Base-by-base conservation (phyloP, 2,888 invertebrate genomes). In the Chymomyza procnemis region DNA sequence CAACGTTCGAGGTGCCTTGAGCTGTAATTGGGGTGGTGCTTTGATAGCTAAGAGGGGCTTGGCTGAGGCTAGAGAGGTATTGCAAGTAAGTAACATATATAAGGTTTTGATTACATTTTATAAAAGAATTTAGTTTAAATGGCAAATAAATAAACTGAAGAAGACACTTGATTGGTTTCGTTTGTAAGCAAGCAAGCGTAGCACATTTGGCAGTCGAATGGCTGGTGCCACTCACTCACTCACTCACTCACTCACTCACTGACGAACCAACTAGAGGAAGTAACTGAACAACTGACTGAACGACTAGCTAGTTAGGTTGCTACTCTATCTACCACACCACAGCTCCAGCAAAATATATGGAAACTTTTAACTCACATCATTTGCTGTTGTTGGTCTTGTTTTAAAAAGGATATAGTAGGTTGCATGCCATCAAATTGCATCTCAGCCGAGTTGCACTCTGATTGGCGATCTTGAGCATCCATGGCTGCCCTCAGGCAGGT, bases 321-420 rank as follows among this genome's bases (percentile, higher is more conserved):
- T 12, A 41, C 34, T 14, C 34, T 41, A 12, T 41, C 34, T 12
- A 41, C n/a, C n/a, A n/a, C n/a, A n/a, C n/a, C n/a, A n/a, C n/a
- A n/a, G n/a, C n/a, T n/a, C n/a, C n/a, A n/a, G n/a, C n/a, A n/a
- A n/a, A n/a, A n/a, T n/a, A n/a, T n/a, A n/a, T n/a, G n/a, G 12
- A 41, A 41, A 41, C 6, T 14, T 41, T 41, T 12, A 54, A 80
- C 79, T 81, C 73, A 87, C 86, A 86, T 85, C 79, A 87, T 87
- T 77, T 16, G 48, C 18, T 50, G 48, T 9, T 18, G 21, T 61
- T 67, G 69, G 60, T 89, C 88, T 80, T 88, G 90, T 92, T 93
- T 94, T 93, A 93, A 94, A 96, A 97, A 97, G 95, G 97, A 97
- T 96, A 97, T 97, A 94, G 97, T 96, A 94, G 97, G 96, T 93